Conservation (phyloP, 2,888 invertebrate species). For the Corbicula japonica region DNA sequence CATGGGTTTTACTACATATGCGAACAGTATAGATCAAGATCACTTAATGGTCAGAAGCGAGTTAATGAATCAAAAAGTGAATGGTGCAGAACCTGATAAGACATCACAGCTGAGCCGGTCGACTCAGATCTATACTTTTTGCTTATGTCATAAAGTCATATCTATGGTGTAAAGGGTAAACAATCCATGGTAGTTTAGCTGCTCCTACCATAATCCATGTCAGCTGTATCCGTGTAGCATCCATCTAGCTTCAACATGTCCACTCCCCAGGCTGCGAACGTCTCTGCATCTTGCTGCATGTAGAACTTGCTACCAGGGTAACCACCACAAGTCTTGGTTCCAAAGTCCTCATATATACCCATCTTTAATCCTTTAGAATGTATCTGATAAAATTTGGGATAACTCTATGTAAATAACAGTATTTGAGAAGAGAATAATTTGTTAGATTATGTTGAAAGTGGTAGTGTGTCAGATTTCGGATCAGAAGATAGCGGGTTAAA, state of each 20-base stretch:
- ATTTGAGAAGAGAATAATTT: no score
- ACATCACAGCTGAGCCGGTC: no score
- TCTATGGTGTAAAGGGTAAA: no score
- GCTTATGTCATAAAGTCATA: no score
- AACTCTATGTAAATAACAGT: no score
- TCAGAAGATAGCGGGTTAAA: no score
- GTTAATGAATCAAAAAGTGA: not conserved
- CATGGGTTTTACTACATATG: no score
- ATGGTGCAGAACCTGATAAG: no score
- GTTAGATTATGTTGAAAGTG: no score
- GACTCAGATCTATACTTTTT: no score
- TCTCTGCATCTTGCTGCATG: conserved; percentile 94
- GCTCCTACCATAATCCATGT: conserved; percentile 85
- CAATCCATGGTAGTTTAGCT: no score
- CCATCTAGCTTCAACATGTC: conserved; percentile 99
- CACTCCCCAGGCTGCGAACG: conserved; percentile 97
- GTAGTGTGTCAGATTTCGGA: no score
- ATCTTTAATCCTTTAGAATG: conserved; percentile 93
- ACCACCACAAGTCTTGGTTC: conserved; percentile 98
- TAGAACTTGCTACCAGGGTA: conserved; percentile 97
- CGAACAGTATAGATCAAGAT: not conserved
- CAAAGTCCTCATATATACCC: conserved; percentile 99
- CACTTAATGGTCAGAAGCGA: not conserved
- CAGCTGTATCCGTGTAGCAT: conserved; percentile 94
- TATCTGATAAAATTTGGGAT: conserved; percentile 68